Evolutionary conservation across 2,113 vertebrate species (phyloP).

Genomic region (Microtus ochrogaster): DNA sequence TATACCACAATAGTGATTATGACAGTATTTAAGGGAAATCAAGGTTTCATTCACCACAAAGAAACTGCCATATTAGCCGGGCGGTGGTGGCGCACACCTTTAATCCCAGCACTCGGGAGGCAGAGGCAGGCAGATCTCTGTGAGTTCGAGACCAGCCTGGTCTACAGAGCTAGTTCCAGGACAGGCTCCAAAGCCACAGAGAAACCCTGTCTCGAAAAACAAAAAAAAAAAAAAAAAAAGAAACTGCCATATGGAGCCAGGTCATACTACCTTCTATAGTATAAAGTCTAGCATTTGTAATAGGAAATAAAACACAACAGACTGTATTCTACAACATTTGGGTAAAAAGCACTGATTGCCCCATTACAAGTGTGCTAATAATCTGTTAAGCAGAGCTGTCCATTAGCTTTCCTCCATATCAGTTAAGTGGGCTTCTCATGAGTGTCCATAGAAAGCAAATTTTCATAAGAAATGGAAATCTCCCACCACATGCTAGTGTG

Average conservation of each 20-base stretch:
- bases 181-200: too few species aligned
- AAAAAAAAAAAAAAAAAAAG: too few species aligned
- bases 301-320: conserved; percentile 72
- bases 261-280: conserved; percentile 51
- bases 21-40: conserved; percentile 71
- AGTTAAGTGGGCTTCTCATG: conserved; percentile 58
- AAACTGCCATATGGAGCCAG: conserved; percentile 31
- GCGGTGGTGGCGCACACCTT: too few species aligned
- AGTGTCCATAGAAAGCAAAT: conserved; percentile 75
- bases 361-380: conserved; percentile 31
- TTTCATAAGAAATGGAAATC: conserved; percentile 73
- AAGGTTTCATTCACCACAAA: conserved; percentile 68
- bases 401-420: conserved; percentile 58
- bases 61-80: conserved; percentile 27
- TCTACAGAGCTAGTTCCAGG: too few species aligned
- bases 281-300: conserved; percentile 4
- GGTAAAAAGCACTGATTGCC: conserved; percentile 39
- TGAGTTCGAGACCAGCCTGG: too few species aligned
- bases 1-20: conserved; percentile 62
- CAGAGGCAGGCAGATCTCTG: too few species aligned
- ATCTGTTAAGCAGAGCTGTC: conserved; percentile 66
- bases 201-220: too few species aligned
- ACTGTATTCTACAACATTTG: conserved; percentile 1
- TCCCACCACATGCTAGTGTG: conserved; percentile 60
- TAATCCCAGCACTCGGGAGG: too few species aligned